Evolutionary conservation across 2,797 vertebrate species (phyloP), one percentile per base, ranked within the genome.

Genomic region (Channallabes apus): DNA sequence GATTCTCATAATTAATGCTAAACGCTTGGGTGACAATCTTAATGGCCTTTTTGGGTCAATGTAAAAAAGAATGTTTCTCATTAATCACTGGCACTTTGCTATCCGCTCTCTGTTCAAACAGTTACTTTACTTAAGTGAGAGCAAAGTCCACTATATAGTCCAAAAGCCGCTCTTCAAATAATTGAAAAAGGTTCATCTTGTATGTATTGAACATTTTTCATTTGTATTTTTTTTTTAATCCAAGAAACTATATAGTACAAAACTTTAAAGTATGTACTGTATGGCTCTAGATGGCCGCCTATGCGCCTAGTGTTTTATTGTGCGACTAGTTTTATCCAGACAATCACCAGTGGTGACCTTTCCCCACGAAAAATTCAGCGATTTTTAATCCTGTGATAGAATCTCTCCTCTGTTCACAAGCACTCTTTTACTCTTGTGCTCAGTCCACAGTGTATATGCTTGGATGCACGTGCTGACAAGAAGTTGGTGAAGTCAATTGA

Each of bases 1-100:
- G 87, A 84, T 88, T 62, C 85, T 93, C 91, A 92, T 94, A 94
- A 94, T 94, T 93, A 93, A 94, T 93, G 92, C 85, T 94, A 88
- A 93, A 93, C 85, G 92, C 92, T 92, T 93, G 90, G 93, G 90
- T 92, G 92, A 87, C 91, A 92, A 91, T 93, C 90, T 93, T 95
- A 94, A 94, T 95, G 91, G 94, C 90, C 90, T 93, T 94, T 94
- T 93, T 92, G 92, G 92, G 90, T 93, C 92, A 94, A 91, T 91
- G 92, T 90, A 91, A 90, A 94, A 94, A 91, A 90, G 88, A 93
- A 93, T 91, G 90, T 93, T 93, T 93, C 90, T 91, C 92, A 94
- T 94, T 94, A 94, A 93, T 94, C 90, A 92, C 83, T 91, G 89
- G 88, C 88, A 88, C 80, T 90, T 91, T 92, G 90, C 92, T 91